These are phyloP conservation scores for Plectrocnemia conspersa DNA, from an alignment of 1,140 invertebrate genomes.

Conservation along the genomic window DNA sequence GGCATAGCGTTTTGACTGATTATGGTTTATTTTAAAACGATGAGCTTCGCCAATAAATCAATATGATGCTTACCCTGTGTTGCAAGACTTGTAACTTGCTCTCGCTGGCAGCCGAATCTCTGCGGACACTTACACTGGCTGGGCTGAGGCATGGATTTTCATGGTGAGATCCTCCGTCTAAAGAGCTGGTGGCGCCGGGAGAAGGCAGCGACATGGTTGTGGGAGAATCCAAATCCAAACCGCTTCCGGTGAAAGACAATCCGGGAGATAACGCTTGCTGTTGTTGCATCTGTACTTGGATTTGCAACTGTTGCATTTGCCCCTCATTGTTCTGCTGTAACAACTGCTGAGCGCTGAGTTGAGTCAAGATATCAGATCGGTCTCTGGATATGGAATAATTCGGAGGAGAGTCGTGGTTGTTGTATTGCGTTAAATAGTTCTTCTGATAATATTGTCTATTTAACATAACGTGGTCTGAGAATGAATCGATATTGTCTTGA, in stretches of 20 bases:
- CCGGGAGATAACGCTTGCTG: conserved; percentile 57
- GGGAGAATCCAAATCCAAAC: conserved; percentile 67
- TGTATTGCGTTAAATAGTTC: conserved; percentile 47
- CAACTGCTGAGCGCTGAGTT: conserved; percentile 45
- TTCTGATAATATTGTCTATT: conserved; percentile 51
- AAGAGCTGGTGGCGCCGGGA: conserved; percentile 64
- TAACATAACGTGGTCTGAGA: conserved; percentile 59
- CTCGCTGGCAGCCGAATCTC: conserved; percentile 55
- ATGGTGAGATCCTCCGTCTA: conserved; percentile 58
- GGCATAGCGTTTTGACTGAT: conserved; percentile 53
- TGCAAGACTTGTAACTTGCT: conserved; percentile 76
- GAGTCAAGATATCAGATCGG: conserved; percentile 48
- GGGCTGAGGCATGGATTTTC: conserved; percentile 57
- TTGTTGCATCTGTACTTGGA: conserved; percentile 63
- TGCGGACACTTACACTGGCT: conserved; percentile 58
- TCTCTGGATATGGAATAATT: conserved; percentile 45
- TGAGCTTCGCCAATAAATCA: conserved; percentile 55
- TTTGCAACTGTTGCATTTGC: conserved; percentile 63
- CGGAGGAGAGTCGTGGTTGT: conserved; percentile 50
- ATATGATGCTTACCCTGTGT: conserved; percentile 74
- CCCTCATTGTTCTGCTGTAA: conserved; percentile 48
- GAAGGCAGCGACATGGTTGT: conserved; percentile 75
- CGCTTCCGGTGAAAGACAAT: conserved; percentile 63
- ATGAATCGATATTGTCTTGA: conserved; percentile 63
- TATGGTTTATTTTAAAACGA: conserved; percentile 41